phyloP scores from a whole-genome alignment of 2,888 invertebrate genomes.

The Cheilosia scutellata region DNA sequence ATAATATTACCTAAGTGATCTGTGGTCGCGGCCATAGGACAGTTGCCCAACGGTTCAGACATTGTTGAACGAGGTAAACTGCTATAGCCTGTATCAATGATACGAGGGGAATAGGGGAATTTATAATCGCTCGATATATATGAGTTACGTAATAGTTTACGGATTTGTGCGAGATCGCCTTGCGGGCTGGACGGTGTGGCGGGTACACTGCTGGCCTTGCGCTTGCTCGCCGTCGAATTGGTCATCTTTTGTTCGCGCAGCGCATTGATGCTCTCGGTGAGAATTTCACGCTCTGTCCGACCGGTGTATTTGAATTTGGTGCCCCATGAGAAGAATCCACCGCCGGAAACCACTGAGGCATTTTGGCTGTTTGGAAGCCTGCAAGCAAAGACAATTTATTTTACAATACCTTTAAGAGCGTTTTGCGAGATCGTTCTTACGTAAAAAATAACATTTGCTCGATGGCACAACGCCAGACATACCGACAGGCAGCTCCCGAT shows the following conservation, averaged over 20 bases:
- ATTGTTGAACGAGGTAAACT: conserved; percentile 94
- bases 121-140: conserved; percentile 78
- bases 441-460: conserved; percentile 99
- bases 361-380: conserved; percentile 94
- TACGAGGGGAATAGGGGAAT: conserved; percentile 76
- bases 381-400: conserved; percentile 76
- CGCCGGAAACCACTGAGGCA: conserved; percentile 94
- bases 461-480: conserved; percentile 98
- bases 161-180: conserved; percentile 85
- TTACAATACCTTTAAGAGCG: not conserved
- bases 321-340: conserved; percentile 96
- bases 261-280: conserved; percentile 91
- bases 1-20: conserved; percentile 82
- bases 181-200: conserved; percentile 93
- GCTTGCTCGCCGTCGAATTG: conserved; percentile 86
- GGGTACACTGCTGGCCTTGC: conserved; percentile 94
- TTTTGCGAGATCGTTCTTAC: conserved; percentile 86
- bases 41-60: conserved; percentile 87
- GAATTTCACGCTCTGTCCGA: conserved; percentile 95
- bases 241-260: conserved; percentile 87
- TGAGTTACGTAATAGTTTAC: conserved; percentile 82
- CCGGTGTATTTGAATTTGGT: conserved; percentile 97
- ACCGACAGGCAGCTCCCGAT: conserved; percentile 95
- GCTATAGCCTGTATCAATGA: conserved; percentile 88
- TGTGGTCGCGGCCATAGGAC: conserved; percentile 81